phyloP scores from a whole-genome alignment of 2,113 vertebrate species.

The Thamnophis sirtalis region DNA sequence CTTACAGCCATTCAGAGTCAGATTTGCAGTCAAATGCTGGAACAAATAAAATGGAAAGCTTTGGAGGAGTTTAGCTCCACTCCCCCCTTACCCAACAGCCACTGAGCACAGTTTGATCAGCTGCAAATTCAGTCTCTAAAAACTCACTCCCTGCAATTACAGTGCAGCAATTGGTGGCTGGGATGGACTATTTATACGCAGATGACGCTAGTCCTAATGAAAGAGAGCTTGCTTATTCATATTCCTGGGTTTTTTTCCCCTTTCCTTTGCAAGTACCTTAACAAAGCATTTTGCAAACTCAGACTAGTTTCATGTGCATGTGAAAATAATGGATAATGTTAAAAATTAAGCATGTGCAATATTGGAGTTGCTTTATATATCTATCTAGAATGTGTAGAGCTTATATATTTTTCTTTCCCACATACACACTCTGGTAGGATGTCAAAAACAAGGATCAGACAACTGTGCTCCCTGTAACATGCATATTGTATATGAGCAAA shows the following conservation, averaged over 20 bases:
- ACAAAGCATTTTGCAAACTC: not conserved
- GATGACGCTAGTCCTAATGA: not conserved
- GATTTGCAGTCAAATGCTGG: constrained; percentile 52
- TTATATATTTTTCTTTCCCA: not conserved
- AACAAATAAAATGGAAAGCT: constrained; percentile 55
- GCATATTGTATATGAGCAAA: not conserved
- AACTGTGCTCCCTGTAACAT: not conserved
- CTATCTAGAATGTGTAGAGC: not conserved
- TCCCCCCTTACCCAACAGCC: constrained; percentile 13
- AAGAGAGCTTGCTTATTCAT: constrained; percentile 23
- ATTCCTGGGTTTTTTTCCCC: constrained; percentile 13
- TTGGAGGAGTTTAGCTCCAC: constrained; percentile 31
- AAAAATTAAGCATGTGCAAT: not conserved
- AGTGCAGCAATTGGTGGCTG: constrained; percentile 22
- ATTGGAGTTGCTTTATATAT: not conserved
- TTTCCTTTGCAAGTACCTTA: constrained; percentile 15
- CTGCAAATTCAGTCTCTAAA: constrained; percentile 38
- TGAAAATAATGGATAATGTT: constrained; percentile 27
- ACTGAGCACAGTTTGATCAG: constrained; percentile 41
- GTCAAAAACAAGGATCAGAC: not conserved
- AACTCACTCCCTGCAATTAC: constrained; percentile 34
- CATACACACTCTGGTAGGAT: not conserved
- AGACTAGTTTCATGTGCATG: constrained; percentile 1
- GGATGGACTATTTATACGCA: constrained; percentile 27
- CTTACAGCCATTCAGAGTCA: constrained; percentile 58